These are phyloP conservation scores for Muscicapa comitata DNA, from an alignment of 2,797 vertebrate genomes.

Conservation along the genomic window DNA sequence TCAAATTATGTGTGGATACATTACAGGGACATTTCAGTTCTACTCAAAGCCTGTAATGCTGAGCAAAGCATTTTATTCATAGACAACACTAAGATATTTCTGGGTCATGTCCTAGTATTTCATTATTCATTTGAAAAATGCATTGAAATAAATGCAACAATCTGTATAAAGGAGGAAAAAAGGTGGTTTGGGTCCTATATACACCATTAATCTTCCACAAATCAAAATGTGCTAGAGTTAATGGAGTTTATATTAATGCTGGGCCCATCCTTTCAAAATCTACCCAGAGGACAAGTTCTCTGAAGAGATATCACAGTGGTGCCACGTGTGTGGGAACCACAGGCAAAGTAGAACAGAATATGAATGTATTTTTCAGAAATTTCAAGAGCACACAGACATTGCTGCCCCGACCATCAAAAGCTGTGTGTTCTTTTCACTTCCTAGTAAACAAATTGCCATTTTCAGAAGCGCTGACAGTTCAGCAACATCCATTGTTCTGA, in stretches of 20 bases:
- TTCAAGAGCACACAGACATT: background rate
- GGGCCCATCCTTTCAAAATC: background rate
- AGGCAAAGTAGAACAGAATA: background rate
- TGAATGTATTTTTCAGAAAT: background rate
- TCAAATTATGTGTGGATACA: background rate
- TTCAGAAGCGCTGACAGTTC: background rate
- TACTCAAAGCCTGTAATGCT: background rate
- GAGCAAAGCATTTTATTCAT: background rate
- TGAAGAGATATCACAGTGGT: background rate
- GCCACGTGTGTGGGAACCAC: background rate
- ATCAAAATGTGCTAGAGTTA: background rate
- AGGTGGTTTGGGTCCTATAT: background rate
- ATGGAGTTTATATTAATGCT: background rate
- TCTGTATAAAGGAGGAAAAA: background rate
- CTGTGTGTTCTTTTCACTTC: background rate
- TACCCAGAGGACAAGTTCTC: background rate
- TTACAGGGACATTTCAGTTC: background rate
- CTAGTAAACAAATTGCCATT: background rate
- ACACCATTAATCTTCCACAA: background rate
- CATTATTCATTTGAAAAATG: background rate
- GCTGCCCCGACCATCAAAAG: background rate
- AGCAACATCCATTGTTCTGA: background rate
- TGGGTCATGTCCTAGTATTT: background rate
- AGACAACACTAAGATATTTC: background rate
- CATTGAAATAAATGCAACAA: background rate